Percentiles rank a stretch among this genome's conserved stretches.
These are phyloP conservation scores for Hipposideros larvatus DNA, from an alignment of 2,797 vertebrate species.

Conservation along the genomic window DNA sequence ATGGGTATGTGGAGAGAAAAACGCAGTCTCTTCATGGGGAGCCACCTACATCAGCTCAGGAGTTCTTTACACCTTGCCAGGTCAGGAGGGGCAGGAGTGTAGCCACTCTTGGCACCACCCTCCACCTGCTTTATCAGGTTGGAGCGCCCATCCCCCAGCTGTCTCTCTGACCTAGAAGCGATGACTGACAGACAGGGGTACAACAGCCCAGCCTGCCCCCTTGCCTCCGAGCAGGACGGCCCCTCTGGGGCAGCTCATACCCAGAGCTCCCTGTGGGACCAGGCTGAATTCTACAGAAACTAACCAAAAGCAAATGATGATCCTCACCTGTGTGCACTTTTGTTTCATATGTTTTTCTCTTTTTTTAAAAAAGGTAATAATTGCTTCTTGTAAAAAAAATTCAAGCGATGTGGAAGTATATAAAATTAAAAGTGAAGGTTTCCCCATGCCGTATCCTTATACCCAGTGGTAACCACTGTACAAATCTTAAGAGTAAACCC, in stretches of 20 bases:
- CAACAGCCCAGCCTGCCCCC: background rate
- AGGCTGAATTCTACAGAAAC: background rate
- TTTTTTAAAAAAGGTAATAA: background rate
- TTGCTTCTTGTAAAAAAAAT: background rate
- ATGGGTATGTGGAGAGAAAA: background rate
- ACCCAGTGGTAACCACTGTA: background rate
- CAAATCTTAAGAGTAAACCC: background rate
- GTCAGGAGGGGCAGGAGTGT: background rate
- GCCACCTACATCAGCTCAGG: background rate
- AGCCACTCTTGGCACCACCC: too few species aligned
- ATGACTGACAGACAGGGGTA: too few species aligned
- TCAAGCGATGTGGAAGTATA: background rate
- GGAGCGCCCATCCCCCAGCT: background rate
- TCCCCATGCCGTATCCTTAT: too few species aligned
- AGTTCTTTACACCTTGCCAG: background rate
- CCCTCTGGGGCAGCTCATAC: background rate
- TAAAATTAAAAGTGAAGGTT: background rate
- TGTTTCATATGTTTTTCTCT: background rate
- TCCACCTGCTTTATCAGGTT: too few species aligned
- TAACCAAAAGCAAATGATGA: too few species aligned
- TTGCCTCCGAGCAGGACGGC: background rate
- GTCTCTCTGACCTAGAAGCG: background rate
- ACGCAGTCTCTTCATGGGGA: background rate
- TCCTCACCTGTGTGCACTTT: background rate
- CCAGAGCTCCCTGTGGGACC: background rate